Evolutionary conservation across 2,797 vertebrate species (phyloP), one percentile per base, ranked within the genome.

Genomic region (Bucorvus abyssinicus): DNA sequence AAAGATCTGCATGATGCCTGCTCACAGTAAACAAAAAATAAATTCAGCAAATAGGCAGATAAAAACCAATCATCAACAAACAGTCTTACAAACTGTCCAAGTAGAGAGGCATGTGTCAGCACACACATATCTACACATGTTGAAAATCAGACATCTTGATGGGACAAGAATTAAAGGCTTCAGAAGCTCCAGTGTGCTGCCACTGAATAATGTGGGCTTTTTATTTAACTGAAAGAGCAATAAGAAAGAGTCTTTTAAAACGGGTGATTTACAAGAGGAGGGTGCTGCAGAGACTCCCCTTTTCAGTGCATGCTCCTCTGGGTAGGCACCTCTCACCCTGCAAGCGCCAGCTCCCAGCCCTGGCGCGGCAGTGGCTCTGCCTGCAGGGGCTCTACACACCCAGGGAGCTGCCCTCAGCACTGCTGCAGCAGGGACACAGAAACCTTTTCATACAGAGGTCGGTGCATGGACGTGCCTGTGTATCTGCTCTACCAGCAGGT

Each of bases 341-440:
- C 8, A 36, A 68, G 78, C 18, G 9, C 40, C 10, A 0, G 0
- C 44, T 71, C 27, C 38, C 64, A 61, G n/a, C 21, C 53, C 22
- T 4, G 10, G 9, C 2, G 3, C 2, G 2, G 20, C 1, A 3
- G 7, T 7, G 24, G 18, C 27, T 40, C 38, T 57, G 49, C 20
- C 32, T 57, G 7, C 32, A 47, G 14, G 12, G 32, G 42, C 27
- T 63, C 19, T 55, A n/a, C 55, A 6, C 38, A 40, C 38, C 38
- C 38, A 40, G 38, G 12, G 38, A 40, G 38, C 44, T 77, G 40
- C 38, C 12, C 44, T 50, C 64, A 40, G 11, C 7, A 1, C 6
- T 40, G 29, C 29, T 76, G 49, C 36, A 40, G 42, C 57, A 60
- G 20, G 12, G 26, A 87, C 5, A 91, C 38, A 75, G 49, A 64